These are phyloP conservation scores for Sylvia atricapilla DNA, from an alignment of 2,113 vertebrate genomes.

Conservation along the genomic window DNA sequence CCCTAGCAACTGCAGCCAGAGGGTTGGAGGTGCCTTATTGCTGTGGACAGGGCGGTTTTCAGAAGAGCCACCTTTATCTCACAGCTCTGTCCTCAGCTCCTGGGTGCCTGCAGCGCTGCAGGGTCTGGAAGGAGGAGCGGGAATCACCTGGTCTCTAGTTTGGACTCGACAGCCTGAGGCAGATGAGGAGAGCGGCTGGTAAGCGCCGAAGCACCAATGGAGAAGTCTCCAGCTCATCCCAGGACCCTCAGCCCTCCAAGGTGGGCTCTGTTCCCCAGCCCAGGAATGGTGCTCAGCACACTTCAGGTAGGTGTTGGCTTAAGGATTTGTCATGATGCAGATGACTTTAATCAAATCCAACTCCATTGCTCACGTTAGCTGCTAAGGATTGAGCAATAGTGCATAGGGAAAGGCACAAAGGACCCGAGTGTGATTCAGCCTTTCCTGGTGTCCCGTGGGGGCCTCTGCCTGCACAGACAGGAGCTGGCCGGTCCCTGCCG, in stretches of 20 bases:
- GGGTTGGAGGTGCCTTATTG: background rate
- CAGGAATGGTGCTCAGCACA: background rate
- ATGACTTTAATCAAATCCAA: background rate
- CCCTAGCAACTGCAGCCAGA: background rate
- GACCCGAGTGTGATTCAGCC: background rate
- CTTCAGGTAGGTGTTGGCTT: conserved; percentile 8
- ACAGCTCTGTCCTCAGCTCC: background rate
- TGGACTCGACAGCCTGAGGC: background rate
- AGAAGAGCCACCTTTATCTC: background rate
- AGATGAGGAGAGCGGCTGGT: background rate
- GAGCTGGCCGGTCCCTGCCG: background rate
- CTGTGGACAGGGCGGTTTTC: background rate
- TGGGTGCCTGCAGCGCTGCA: background rate
- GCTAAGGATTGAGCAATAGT: background rate
- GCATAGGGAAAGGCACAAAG: background rate
- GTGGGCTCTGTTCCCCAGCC: background rate
- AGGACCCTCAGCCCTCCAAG: background rate
- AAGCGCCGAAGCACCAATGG: background rate
- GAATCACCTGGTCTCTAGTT: background rate
- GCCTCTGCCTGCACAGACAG: background rate
- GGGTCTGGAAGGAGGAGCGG: background rate
- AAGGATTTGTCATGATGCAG: background rate
- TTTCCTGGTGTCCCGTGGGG: background rate
- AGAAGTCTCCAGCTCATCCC: background rate
- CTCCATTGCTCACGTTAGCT: background rate